Evolutionary conservation across 2,113 vertebrate species (phyloP).

Genomic region (Sceloporus undulatus): DNA sequence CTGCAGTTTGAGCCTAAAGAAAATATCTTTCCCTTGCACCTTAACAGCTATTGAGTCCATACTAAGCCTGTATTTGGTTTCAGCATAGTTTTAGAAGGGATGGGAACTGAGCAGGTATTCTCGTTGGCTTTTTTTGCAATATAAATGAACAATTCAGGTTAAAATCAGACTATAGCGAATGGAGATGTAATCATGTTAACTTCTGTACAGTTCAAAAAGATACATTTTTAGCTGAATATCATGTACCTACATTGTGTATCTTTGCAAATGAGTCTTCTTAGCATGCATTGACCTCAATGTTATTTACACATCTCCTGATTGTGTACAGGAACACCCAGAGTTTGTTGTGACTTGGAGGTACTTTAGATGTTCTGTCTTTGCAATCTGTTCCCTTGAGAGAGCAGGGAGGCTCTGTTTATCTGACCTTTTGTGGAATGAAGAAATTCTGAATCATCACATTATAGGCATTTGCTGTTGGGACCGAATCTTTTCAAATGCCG

Average conservation of each 20-base stretch:
- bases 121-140: not conserved
- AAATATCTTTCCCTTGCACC: not conserved
- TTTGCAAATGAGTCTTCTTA: constrained; percentile 16
- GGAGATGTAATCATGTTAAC: not conserved
- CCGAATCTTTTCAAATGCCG: not conserved
- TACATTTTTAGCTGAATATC: no score
- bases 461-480: constrained; percentile 24
- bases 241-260: not conserved
- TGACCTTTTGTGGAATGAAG: constrained; percentile 36
- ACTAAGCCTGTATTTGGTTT: not conserved
- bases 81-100: not conserved
- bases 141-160: not conserved
- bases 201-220: not conserved
- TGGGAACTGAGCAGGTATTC: not conserved
- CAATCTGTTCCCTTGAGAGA: constrained; percentile 14
- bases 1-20: not conserved
- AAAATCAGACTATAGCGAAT: not conserved
- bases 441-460: constrained; percentile 18
- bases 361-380: not conserved
- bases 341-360: constrained; percentile 34
- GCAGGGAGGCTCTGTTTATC: constrained; percentile 44
- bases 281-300: constrained; percentile 32
- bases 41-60: not conserved
- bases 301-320: not conserved
- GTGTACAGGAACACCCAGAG: constrained; percentile 42